phyloP scores from a whole-genome alignment of 2,797 vertebrate genomes.

The Coendou prehensilis region DNA sequence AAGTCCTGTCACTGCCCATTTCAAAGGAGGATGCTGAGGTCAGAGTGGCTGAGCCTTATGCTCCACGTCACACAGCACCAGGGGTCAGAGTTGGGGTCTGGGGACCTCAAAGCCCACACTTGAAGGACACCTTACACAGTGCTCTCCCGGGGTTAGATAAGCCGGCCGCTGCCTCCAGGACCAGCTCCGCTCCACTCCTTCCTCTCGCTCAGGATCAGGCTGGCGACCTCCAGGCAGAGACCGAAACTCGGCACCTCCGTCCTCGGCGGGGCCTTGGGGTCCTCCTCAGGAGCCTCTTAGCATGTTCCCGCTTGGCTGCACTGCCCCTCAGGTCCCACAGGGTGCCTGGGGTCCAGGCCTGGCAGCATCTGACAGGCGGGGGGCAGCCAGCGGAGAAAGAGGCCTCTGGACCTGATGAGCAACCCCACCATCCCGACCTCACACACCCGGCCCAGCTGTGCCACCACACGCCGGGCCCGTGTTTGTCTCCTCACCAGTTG shows the following conservation, averaged over 20 bases:
- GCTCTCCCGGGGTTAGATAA: background rate
- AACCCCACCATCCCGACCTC: background rate
- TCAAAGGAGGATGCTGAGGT: background rate
- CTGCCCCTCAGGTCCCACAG: background rate
- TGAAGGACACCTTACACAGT: background rate
- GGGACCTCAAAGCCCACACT: background rate
- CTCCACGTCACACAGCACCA: fast-evolving
- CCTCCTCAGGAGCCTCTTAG: background rate
- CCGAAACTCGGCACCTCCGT: background rate
- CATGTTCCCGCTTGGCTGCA: too few species aligned
- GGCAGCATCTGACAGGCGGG: background rate
- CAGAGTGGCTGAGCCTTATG: background rate
- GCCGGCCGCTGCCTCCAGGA: background rate
- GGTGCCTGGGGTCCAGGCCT: background rate
- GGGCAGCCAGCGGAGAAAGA: background rate
- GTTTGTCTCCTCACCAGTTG: background rate
- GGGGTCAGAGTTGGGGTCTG: background rate
- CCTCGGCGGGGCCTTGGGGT: background rate
- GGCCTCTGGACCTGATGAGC: too few species aligned
- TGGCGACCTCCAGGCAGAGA: background rate
- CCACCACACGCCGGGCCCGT: background rate
- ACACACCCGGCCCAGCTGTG: background rate
- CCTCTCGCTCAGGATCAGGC: fast-evolving
- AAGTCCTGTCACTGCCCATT: fast-evolving
- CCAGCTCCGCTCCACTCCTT: background rate